Percentiles rank a stretch among this genome's conserved stretches.
These are phyloP conservation scores for Drosophila arizonae DNA, from an alignment of 1,140 invertebrate species.

Conservation along the genomic window DNA sequence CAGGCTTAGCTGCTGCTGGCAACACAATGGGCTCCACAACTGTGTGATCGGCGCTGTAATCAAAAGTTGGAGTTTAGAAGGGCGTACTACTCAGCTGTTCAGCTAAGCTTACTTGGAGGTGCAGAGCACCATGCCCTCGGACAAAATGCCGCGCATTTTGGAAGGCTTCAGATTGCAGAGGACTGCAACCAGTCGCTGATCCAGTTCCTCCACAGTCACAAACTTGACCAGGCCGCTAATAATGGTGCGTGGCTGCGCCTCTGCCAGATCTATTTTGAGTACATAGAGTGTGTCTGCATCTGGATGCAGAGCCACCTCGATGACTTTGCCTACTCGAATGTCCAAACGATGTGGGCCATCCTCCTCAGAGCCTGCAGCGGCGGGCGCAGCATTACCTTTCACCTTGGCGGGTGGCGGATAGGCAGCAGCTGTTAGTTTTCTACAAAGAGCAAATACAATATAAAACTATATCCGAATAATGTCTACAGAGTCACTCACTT, in stretches of 20 bases:
- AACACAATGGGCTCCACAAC: constrained; percentile 93
- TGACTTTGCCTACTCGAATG: constrained; percentile 95
- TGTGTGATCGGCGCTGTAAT: constrained; percentile 87
- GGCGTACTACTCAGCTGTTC: accelerated
- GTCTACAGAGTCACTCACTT: constrained; percentile 83
- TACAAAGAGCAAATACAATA: constrained; percentile 7
- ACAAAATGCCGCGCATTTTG: constrained; percentile 95
- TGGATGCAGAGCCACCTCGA: constrained; percentile 95
- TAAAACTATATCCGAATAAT: background rate
- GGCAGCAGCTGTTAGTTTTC: constrained; percentile 87
- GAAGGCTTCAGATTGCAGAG: constrained; percentile 97
- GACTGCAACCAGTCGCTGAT: constrained; percentile 92
- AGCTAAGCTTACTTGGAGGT: constrained; percentile 88
- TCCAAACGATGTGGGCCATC: constrained; percentile 90
- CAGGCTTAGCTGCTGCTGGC: constrained; percentile 88
- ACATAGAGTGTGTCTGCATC: constrained; percentile 98
- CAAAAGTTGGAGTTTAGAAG: background rate
- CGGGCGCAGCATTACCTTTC: constrained; percentile 81
- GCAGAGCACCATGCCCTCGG: constrained; percentile 95
- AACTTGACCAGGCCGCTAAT: constrained; percentile 96
- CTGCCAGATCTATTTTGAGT: constrained; percentile 94
- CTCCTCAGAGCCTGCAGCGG: constrained; percentile 84
- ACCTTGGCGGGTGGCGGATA: constrained; percentile 90
- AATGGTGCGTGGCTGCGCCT: constrained; percentile 88
- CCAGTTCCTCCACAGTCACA: constrained; percentile 94